Conservation (phyloP, 2,888 invertebrate species). For the Pinctada fucata region DNA sequence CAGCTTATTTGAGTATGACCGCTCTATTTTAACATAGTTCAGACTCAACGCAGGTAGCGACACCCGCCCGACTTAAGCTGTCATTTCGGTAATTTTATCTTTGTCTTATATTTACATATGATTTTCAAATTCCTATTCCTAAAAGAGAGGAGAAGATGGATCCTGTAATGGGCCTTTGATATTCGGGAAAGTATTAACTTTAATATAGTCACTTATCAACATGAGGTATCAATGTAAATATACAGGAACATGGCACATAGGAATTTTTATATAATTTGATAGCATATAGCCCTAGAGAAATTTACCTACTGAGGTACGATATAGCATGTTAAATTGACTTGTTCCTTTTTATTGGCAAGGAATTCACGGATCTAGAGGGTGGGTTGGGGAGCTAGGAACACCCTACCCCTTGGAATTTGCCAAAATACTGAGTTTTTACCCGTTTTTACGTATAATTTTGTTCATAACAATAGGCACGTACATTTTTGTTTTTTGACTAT, state of each 20-base stretch:
- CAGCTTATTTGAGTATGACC: not conserved
- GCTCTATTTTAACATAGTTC: not conserved
- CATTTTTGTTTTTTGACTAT: too few species aligned
- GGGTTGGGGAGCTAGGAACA: too few species aligned
- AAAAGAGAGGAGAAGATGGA: not conserved
- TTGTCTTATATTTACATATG: conserved; percentile 20
- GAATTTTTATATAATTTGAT: too few species aligned
- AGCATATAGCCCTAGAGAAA: too few species aligned
- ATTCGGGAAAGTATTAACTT: not conserved
- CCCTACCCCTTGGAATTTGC: too few species aligned
- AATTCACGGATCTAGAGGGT: too few species aligned
- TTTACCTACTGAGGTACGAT: too few species aligned
- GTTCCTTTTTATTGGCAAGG: too few species aligned
- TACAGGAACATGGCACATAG: not conserved
- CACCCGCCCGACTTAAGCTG: conserved; percentile 7
- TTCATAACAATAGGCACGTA: too few species aligned
- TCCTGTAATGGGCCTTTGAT: not conserved
- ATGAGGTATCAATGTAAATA: not conserved
- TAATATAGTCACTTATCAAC: not conserved
- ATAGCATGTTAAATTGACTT: too few species aligned
- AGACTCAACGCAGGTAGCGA: not conserved
- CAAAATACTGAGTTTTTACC: too few species aligned
- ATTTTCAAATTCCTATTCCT: not conserved
- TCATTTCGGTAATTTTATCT: conserved; percentile 23
- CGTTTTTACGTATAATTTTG: too few species aligned